Conservation (phyloP, 1,140 invertebrate species). For the Steinernema khuongi region DNA sequence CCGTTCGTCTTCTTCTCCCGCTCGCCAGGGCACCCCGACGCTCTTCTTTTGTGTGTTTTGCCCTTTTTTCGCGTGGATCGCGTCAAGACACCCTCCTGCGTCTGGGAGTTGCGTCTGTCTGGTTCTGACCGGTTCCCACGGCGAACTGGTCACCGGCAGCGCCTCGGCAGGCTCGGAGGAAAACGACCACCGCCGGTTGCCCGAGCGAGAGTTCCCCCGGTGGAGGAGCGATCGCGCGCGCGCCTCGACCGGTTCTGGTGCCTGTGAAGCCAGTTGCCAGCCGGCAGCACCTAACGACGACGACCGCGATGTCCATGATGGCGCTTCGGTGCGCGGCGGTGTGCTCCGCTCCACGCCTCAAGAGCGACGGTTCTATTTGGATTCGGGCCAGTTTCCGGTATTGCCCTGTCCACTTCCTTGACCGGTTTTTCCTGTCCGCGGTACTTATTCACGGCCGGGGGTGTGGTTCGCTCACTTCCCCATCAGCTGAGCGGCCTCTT, state of each 20-base stretch:
- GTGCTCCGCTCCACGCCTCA: neutral
- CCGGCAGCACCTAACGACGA: neutral
- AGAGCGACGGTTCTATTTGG: neutral
- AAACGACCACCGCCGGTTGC: no score
- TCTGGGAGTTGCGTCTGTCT: neutral
- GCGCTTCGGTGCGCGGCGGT: neutral
- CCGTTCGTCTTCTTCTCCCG: no score
- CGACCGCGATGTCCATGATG: conserved; percentile 1
- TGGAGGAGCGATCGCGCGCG: no score
- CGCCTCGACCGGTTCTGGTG: conserved; percentile 2
- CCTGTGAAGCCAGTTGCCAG: conserved; percentile 12
- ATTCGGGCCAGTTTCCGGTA: neutral
- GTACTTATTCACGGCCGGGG: neutral
- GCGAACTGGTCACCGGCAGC: neutral
- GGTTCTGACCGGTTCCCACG: conserved; percentile 13
- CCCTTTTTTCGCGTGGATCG: no score
- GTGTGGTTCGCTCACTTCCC: neutral
- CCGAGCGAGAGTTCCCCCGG: neutral
- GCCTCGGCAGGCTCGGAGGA: neutral
- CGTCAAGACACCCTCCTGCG: no score
- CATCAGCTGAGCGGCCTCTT: neutral
- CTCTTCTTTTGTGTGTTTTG: no score
- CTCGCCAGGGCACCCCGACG: no score
- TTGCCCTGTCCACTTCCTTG: neutral
- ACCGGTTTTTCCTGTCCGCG: neutral